phyloP scores from a whole-genome alignment of 2,888 invertebrate species.

The Sepiola atlantica region DNA sequence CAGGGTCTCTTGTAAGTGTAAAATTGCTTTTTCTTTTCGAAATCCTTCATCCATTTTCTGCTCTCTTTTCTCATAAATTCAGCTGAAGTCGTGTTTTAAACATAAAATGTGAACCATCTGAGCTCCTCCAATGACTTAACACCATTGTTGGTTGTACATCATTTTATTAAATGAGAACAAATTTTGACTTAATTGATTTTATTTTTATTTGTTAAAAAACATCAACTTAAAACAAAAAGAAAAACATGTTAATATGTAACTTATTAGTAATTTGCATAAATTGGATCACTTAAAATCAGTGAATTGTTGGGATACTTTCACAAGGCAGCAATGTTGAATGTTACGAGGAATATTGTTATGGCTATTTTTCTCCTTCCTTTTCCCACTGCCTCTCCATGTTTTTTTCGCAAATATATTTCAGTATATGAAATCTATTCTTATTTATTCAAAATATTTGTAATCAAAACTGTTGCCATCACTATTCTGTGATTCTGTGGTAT shows the following conservation, averaged over 20 bases:
- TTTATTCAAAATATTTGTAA: neutral
- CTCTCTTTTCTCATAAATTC: neutral
- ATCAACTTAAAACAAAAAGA: no score
- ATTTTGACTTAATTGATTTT: neutral
- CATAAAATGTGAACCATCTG: neutral
- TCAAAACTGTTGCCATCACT: neutral
- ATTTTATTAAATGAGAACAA: neutral
- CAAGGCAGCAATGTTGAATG: neutral
- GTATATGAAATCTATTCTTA: neutral
- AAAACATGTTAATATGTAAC: no score
- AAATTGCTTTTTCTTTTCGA: slow-evolving; percentile 1
- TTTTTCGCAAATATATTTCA: neutral
- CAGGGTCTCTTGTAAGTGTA: slow-evolving; percentile 32
- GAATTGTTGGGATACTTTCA: neutral
- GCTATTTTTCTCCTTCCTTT: neutral
- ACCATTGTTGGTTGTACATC: neutral
- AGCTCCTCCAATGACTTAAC: neutral
- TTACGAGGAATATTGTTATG: neutral
- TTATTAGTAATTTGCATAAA: neutral
- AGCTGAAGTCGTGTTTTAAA: neutral
- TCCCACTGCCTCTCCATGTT: neutral
- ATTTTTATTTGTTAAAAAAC: neutral
- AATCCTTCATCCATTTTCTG: neutral
- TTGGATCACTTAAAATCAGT: neutral
- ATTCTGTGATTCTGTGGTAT: neutral